Conservation (phyloP, 2,797 vertebrate genomes). For the Furcifer pardalis region DNA sequence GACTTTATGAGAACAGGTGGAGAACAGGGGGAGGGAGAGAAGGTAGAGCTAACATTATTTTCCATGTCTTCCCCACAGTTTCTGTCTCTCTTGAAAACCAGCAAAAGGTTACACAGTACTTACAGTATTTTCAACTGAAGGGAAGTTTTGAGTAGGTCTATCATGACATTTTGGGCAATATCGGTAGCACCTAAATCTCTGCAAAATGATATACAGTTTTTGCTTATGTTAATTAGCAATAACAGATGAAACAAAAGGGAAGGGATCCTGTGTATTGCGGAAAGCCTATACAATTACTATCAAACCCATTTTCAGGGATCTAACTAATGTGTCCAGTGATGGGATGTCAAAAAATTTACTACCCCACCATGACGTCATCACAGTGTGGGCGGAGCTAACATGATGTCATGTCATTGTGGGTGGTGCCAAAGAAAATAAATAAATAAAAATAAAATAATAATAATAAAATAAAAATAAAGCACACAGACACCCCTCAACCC, state of each 20-base stretch:
- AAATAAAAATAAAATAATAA: too few relatives aligned
- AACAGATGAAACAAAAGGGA: not conserved
- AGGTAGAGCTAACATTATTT: not conserved
- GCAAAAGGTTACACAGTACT: constrained; percentile 39
- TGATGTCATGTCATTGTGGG: too few relatives aligned
- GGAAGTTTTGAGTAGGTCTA: constrained; percentile 55
- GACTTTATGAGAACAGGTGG: not conserved
- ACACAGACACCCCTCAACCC: too few relatives aligned
- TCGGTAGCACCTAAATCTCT: constrained; percentile 68
- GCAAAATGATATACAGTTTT: constrained; percentile 2
- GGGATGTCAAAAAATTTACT: too few relatives aligned
- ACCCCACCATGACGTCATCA: too few relatives aligned
- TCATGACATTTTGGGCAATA: constrained; percentile 26
- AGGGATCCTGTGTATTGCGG: not conserved
- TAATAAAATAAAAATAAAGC: too few relatives aligned
- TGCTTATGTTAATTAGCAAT: not conserved
- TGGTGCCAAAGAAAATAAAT: too few relatives aligned
- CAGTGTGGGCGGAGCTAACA: too few relatives aligned
- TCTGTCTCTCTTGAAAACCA: not conserved
- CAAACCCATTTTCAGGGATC: too few relatives aligned
- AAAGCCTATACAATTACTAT: too few relatives aligned
- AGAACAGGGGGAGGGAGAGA: not conserved
- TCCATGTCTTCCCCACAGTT: not conserved
- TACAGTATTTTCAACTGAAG: constrained; percentile 63
- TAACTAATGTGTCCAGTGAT: too few relatives aligned